Evolutionary conservation across 2,888 invertebrate genomes (phyloP).

Genomic region (Acrobasis consociella): DNA sequence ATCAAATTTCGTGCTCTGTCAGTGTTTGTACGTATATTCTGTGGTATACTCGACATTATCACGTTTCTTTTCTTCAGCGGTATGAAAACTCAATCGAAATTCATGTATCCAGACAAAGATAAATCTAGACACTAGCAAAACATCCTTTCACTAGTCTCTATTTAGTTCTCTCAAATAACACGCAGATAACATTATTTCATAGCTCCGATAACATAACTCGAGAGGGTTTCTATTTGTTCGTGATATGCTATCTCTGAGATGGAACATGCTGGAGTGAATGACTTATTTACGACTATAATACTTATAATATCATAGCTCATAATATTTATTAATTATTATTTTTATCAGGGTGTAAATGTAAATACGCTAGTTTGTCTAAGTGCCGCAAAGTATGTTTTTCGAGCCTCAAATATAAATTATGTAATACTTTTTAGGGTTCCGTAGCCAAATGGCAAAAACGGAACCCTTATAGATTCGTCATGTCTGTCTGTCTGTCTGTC

Average conservation of each 20-base stretch:
- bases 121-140: neutral
- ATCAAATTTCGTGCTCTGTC: too few relatives aligned
- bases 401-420: too few relatives aligned
- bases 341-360: too few relatives aligned
- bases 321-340: neutral
- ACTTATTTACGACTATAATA: slow-evolving; percentile 1
- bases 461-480: too few relatives aligned
- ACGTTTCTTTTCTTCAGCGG: neutral
- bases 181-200: neutral
- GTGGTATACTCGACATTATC: neutral
- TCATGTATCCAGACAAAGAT: too few relatives aligned
- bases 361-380: neutral
- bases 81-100: too few relatives aligned
- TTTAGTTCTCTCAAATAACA: neutral
- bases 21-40: too few relatives aligned
- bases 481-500: too few relatives aligned
- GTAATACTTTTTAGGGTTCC: too few relatives aligned
- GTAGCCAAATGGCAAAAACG: too few relatives aligned
- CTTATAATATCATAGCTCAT: neutral
- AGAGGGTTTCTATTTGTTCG: neutral
- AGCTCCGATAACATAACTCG: neutral
- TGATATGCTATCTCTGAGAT: slow-evolving; percentile 1
- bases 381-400: too few relatives aligned
- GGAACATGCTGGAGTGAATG: slow-evolving; percentile 11
- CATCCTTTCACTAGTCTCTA: neutral